Base-by-base conservation (phyloP, 2,797 vertebrate genomes). In the Melanotaenia pygmaea region DNA sequence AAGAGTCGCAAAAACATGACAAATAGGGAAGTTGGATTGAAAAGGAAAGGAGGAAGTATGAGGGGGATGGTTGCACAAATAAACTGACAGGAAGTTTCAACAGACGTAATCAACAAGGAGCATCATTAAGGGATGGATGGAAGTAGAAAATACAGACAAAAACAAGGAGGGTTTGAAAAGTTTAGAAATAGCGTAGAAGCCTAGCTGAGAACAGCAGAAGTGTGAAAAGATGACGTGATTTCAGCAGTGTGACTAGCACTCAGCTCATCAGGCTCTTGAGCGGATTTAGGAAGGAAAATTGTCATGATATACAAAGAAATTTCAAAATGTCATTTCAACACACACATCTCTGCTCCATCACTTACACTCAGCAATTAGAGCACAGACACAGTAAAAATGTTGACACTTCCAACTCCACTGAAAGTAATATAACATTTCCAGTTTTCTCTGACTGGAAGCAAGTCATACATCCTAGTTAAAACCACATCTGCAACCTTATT, bases 381-480 rank as follows among this genome's bases (percentile, higher is more conserved):
- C 26, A 26, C 14, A 56, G 13, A 8, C 14, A 56, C 26, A 26
- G 26, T 30, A 8, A 30, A 56, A 56, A 14, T 12, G 22, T 13
- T 53, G 14, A 30, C 26, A 28, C 75, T 16, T 51, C 18, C 38
- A 53, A 40, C 35, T 60, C 32, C 1, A 4, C 40, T 58, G 37
- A 69, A 62, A 64, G 47, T 56, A 28, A 43, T 8, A 6, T 47
- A 58, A 26, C 47, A 57, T 69, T 59, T n/a, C 34, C 63, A 72
- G 43, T 40, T 72, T 72, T 70, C 43, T 13, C 47, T 62, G 56
- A 67, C 47, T 43, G 32, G 20, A 64, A 70, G 62, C 64, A 68
- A 77, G 70, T 81, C 58, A 64, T 58, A 66, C 72, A 75, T 70
- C 22, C 54, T 67, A 69, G 67, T 75, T 82, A 67, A 80, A 77